A percentile compares a stretch with the other conserved stretches of the same genome.
Conservation (phyloP, 2,888 invertebrate species). For the Sphinx pinastri region DNA sequence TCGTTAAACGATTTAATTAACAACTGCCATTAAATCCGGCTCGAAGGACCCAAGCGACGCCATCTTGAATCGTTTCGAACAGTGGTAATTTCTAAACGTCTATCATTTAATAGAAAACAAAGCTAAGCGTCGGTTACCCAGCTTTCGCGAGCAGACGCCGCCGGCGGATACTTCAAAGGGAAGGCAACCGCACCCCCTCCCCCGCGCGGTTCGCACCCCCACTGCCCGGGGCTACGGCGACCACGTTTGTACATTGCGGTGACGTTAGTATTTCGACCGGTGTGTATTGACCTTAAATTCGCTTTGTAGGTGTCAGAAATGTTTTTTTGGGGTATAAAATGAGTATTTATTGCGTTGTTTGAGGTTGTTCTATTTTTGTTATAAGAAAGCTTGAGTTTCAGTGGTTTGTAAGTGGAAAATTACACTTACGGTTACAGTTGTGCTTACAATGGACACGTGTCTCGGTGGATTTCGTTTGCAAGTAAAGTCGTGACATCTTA, state of each 20-base stretch:
- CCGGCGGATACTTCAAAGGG: slow-evolving; percentile 79
- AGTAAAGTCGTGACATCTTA: no score
- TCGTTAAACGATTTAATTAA: slow-evolving; percentile 25
- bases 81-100: slow-evolving; percentile 66
- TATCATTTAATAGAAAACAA: slow-evolving; percentile 80
- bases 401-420: neutral
- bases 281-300: slow-evolving; percentile 61
- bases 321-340: slow-evolving; percentile 4
- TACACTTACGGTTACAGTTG: no score
- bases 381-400: neutral
- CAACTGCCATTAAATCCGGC: slow-evolving; percentile 33
- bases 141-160: slow-evolving; percentile 78
- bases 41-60: slow-evolving; percentile 41
- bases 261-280: slow-evolving; percentile 62
- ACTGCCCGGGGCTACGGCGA: slow-evolving; percentile 53
- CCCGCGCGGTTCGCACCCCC: slow-evolving; percentile 38
- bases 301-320: slow-evolving; percentile 53
- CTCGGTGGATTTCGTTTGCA: no score
- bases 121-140: slow-evolving; percentile 79
- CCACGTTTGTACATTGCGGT: slow-evolving; percentile 68
- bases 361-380: neutral
- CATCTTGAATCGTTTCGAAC: slow-evolving; percentile 43
- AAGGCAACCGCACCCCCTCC: slow-evolving; percentile 59
- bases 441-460: no score
- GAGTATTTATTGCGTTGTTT: neutral